Conservation (phyloP, 1,140 invertebrate species). For the Solenopsis invicta region DNA sequence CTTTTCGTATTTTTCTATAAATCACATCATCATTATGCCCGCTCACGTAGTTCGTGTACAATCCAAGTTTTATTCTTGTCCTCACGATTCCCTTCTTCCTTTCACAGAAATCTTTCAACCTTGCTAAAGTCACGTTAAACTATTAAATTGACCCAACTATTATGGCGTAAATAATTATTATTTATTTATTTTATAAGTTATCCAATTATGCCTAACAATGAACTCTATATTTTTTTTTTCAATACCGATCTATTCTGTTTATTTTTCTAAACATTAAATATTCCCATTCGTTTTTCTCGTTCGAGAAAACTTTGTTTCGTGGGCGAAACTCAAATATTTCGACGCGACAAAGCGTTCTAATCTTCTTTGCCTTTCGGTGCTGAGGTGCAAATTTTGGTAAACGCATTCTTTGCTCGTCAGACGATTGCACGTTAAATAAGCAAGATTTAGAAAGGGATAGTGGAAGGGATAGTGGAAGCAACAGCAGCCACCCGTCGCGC, state of each 20-base stretch:
- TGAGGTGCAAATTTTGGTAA: slow-evolving; percentile 22
- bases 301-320: neutral
- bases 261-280: neutral
- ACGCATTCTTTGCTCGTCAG: neutral
- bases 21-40: slow-evolving; percentile 40
- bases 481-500: slow-evolving; percentile 56
- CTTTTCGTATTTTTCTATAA: slow-evolving; percentile 45
- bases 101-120: slow-evolving; percentile 30
- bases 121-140: neutral
- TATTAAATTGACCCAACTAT: neutral
- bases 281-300: neutral
- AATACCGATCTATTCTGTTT: neutral
- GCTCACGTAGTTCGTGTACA: slow-evolving; percentile 54
- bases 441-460: slow-evolving; percentile 66
- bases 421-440: neutral
- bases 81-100: slow-evolving; percentile 47
- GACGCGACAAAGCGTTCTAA: neutral
- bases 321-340: slow-evolving; percentile 1
- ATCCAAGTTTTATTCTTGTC: slow-evolving; percentile 43
- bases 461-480: slow-evolving; percentile 51
- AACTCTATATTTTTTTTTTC: neutral
- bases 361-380: neutral
- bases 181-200: neutral
- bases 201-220: neutral
- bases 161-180: neutral